These are phyloP conservation scores for Chelonia mydas DNA, from an alignment of 2,797 vertebrate species.

Conservation along the genomic window DNA sequence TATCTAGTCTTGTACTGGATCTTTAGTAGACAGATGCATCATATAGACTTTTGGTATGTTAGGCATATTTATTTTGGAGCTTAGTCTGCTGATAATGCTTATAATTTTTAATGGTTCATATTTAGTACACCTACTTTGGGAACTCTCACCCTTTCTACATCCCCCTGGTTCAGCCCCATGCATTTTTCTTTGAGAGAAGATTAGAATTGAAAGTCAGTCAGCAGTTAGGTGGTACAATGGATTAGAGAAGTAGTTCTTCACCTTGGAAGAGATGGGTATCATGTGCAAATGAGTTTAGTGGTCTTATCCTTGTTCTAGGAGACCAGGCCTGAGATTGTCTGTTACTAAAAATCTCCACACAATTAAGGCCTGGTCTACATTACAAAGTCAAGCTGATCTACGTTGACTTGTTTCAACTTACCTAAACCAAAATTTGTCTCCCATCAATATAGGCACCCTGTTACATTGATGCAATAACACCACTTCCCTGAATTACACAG, in stretches of 20 bases:
- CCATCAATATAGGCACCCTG: neutral
- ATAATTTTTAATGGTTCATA: neutral
- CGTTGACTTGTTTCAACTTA: neutral
- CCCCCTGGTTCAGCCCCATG: neutral
- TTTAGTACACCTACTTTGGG: neutral
- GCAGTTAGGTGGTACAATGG: slow-evolving; percentile 63
- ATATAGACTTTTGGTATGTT: neutral
- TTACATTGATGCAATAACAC: neutral
- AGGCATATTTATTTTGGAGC: neutral
- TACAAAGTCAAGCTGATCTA: neutral
- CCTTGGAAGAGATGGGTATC: slow-evolving; percentile 60
- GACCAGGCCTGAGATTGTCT: too few species aligned
- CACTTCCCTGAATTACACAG: neutral
- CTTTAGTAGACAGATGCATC: neutral
- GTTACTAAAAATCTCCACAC: slow-evolving; percentile 42
- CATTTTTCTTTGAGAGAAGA: slow-evolving; percentile 67
- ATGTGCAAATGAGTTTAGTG: slow-evolving; percentile 53
- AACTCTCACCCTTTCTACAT: slow-evolving; percentile 23
- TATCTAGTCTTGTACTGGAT: slow-evolving; percentile 2
- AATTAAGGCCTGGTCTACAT: neutral
- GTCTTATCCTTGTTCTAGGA: slow-evolving; percentile 51
- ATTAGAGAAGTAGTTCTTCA: slow-evolving; percentile 68
- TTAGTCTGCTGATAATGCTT: neutral
- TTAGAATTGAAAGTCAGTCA: slow-evolving; percentile 73
- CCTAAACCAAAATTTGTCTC: neutral